Percentiles rank a stretch among this genome's conserved stretches.
These are phyloP conservation scores for Thamnaconus septentrionalis DNA, from an alignment of 2,113 vertebrate genomes.

Conservation along the genomic window DNA sequence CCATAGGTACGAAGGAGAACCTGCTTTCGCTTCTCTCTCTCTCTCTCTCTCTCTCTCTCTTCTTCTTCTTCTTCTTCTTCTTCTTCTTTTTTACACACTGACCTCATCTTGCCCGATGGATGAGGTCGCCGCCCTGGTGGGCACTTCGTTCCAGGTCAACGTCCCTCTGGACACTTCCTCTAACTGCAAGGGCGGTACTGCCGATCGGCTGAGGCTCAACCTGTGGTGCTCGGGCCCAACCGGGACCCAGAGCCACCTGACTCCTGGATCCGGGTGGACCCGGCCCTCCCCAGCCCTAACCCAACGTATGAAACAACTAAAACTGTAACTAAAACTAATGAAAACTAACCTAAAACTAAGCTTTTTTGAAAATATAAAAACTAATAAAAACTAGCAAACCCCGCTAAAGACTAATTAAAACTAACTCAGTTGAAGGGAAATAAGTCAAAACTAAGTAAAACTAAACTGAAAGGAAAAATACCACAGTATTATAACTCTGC, in stretches of 20 bases:
- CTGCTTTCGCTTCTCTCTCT: conserved; percentile 12
- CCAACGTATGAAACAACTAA: no score
- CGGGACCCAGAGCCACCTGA: conserved; percentile 84
- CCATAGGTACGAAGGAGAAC: conserved; percentile 28
- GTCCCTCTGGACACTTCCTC: conserved; percentile 95
- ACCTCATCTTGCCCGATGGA: conserved; percentile 88
- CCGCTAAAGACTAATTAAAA: no score
- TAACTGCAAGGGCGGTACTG: conserved; percentile 93
- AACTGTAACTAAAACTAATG: no score
- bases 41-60: not conserved
- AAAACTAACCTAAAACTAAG: no score
- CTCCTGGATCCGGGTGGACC: conserved; percentile 97
- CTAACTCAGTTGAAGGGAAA: no score
- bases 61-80: no score
- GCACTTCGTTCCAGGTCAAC: conserved; percentile 97
- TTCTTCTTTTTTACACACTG: conserved; percentile 79
- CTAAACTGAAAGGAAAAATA: no score
- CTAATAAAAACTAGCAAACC: no score
- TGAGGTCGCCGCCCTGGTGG: conserved; percentile 88
- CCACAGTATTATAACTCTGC: no score
- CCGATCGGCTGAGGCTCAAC: conserved; percentile 90
- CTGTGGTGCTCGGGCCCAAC: conserved; percentile 81
- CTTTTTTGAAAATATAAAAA: no score
- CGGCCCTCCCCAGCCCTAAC: conserved; percentile 71
- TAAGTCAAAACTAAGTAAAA: no score